Conservation (phyloP, 1,140 invertebrate genomes). For the Cydia splendana region DNA sequence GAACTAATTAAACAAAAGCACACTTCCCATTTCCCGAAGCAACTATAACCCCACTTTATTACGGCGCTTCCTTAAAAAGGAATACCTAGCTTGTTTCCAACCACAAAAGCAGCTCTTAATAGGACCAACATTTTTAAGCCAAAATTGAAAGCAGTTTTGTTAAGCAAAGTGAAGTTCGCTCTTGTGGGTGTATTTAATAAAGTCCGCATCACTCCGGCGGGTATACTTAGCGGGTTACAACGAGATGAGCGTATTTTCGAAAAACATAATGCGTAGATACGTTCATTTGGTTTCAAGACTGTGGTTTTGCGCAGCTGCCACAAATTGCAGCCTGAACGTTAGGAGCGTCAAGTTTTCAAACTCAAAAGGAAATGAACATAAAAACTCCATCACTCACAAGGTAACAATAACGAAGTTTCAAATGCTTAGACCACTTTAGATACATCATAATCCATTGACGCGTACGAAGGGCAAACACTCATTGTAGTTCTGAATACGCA, state of each 20-base stretch:
- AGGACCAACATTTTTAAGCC: not conserved
- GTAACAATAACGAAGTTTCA: conserved; percentile 14
- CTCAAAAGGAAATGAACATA: conserved; percentile 24
- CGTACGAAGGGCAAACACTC: not conserved
- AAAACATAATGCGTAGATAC: conserved; percentile 1
- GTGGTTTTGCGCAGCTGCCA: conserved; percentile 19
- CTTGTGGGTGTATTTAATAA: conserved; percentile 28
- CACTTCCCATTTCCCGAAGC: not conserved
- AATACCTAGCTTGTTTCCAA: not conserved
- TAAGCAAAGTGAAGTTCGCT: conserved; percentile 16
- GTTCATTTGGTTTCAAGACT: not conserved
- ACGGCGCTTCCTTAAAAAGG: not conserved
- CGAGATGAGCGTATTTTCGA: not conserved
- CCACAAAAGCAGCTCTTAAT: conserved; percentile 7
- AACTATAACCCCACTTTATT: not conserved
- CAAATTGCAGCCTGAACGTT: conserved; percentile 23
- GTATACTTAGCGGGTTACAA: not conserved
- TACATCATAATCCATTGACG: conserved; percentile 21
- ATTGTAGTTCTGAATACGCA: conserved; percentile 23
- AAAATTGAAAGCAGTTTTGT: conserved; percentile 20
- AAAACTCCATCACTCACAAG: conserved; percentile 29
- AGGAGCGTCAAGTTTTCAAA: conserved; percentile 19
- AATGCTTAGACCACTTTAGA: not conserved
- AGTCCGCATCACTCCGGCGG: conserved; percentile 12
- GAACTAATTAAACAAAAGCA: conserved; percentile 4